Evolutionary conservation across 2,888 invertebrate genomes (phyloP).

Genomic region (Papilio gigon): DNA sequence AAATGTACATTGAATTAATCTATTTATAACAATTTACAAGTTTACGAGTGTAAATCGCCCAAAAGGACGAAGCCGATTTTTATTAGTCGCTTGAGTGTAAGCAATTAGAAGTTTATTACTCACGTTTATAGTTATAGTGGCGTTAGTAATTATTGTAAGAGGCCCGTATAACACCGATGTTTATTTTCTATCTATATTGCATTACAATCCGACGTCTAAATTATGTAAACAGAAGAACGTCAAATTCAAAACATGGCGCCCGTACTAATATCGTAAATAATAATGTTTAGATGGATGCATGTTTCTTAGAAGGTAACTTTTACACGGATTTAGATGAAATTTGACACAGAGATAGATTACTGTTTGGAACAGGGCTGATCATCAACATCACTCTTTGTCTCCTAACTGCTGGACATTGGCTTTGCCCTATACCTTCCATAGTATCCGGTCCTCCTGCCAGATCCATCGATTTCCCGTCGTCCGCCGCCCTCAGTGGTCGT

Average conservation of each 20-base stretch:
- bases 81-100: slow-evolving; percentile 48
- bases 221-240: neutral
- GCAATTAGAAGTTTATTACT: slow-evolving; percentile 50
- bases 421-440: no score
- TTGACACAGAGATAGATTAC: no score
- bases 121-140: slow-evolving; percentile 45
- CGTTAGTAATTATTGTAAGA: slow-evolving; percentile 49
- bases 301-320: no score
- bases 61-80: slow-evolving; percentile 45
- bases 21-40: slow-evolving; percentile 46
- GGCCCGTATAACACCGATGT: slow-evolving; percentile 33
- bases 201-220: neutral
- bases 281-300: no score
- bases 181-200: neutral
- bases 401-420: no score
- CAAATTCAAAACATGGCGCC: neutral
- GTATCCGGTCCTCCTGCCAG: no score
- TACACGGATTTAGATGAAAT: no score
- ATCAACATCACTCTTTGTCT: no score
- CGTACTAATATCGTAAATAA: no score
- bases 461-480: no score
- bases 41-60: slow-evolving; percentile 56
- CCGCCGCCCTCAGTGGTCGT: no score
- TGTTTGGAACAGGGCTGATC: no score
- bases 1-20: slow-evolving; percentile 41